These are phyloP conservation scores for Maccullochella peelii DNA, from an alignment of 2,113 vertebrate species.

Conservation along the genomic window DNA sequence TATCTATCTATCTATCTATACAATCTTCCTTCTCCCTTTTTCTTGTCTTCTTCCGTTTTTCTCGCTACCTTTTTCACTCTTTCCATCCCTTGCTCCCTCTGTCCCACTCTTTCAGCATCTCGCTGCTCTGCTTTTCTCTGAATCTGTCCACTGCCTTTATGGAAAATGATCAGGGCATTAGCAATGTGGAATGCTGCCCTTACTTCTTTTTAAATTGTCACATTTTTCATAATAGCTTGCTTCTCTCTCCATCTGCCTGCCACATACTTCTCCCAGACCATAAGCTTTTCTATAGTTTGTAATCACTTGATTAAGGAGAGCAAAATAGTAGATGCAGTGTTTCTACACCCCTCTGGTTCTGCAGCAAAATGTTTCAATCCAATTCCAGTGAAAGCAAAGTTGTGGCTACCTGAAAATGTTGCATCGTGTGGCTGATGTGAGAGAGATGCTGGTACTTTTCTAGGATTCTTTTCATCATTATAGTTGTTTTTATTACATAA, in stretches of 20 bases:
- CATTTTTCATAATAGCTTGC: conserved; percentile 21
- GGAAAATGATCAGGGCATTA: conserved; percentile 58
- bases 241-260: not conserved
- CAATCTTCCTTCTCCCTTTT: not conserved
- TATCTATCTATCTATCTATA: conserved; percentile 49
- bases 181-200: conserved; percentile 31
- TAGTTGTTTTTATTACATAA: conserved; percentile 15
- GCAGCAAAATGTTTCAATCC: not conserved
- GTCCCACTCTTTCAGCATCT: conserved; percentile 5
- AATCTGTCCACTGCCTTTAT: conserved; percentile 26
- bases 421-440: not conserved
- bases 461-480: not conserved
- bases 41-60: not conserved
- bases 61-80: not conserved
- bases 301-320: not conserved
- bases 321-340: not conserved
- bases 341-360: not conserved
- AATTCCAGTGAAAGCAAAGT: not conserved
- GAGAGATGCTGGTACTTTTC: not conserved
- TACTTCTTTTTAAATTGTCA: conserved; percentile 1
- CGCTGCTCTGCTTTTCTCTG: conserved; percentile 11
- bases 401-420: conserved; percentile 21
- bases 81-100: not conserved
- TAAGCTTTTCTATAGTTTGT: not conserved
- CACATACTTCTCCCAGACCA: not conserved